Base-by-base conservation (phyloP, 1,140 invertebrate species). In the Heliothis virescens region DNA sequence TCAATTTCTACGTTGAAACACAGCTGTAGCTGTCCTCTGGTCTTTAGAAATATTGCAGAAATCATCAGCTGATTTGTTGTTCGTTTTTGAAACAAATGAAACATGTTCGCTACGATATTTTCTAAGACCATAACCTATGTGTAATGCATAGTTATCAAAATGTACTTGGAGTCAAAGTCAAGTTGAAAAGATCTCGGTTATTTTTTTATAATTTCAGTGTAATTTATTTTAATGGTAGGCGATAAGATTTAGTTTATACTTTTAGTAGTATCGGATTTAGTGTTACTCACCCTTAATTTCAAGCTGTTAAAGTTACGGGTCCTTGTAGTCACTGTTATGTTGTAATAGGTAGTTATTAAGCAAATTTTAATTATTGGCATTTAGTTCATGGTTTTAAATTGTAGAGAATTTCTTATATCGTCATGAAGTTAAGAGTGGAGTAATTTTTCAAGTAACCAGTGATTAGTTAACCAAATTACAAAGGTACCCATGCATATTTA, bases 271-370 rank as follows among this genome's bases (percentile, higher is more conserved):
- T 34, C 16, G 29, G 29, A 57, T 63, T 50, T 72, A 52, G 57
- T 34, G 41, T 79, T 13, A 57, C 9, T 34, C 48, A 13, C 55
- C 67, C 67, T 60, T 63, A 18, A 21, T 67, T 26, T 59, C 52
- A 69, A 59, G 34, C 48, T 59, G n/a, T 69, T 53, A 65, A 80
- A 80, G 74, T 69, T 80, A 75, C 79, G 71, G 79, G 79, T 80
- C 63, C 62, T 48, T 34, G 53, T 80, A 80, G 79, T 80, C 62
- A 59, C 18, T 79, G 41, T 57, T 72, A 55, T 29, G 18, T 53
- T 29, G 29, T 29, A 26, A 15, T 53, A 11, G 12, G 2, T 72
- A 34, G 15, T 15, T 5, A 21, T 1, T 57, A 55, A 34, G 69
- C 15, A 72, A 72, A 47, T 69, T 52, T 13, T 26, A 26, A 52